phyloP scores from a whole-genome alignment of 1,140 invertebrate genomes.

The Aphelinus atriplicis region DNA sequence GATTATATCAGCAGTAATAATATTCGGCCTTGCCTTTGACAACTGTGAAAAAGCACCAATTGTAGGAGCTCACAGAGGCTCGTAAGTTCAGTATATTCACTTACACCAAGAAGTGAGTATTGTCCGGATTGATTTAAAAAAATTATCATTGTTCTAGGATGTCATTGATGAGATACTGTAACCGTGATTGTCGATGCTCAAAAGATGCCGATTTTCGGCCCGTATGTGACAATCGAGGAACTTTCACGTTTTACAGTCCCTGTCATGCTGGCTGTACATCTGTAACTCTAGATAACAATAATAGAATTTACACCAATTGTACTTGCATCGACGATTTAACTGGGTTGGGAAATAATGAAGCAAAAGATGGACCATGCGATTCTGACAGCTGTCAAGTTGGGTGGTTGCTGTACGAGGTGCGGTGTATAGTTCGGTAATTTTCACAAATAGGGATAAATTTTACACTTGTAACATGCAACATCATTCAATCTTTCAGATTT shows the following conservation, averaged over 20 bases:
- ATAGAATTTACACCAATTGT: conserved; percentile 67
- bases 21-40: conserved; percentile 70
- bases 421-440: conserved; percentile 10
- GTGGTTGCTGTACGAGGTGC: conserved; percentile 69
- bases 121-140: not conserved
- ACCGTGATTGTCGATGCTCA: conserved; percentile 71
- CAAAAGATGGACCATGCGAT: conserved; percentile 69
- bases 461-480: not conserved
- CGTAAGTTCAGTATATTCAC: conserved; percentile 44
- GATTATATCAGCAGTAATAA: conserved; percentile 63
- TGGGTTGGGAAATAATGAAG: conserved; percentile 52
- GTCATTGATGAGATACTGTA: conserved; percentile 67
- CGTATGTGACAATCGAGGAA: conserved; percentile 70
- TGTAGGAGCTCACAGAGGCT: conserved; percentile 56
- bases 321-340: conserved; percentile 59
- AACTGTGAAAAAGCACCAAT: conserved; percentile 68
- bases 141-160: conserved; percentile 44
- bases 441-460: not conserved
- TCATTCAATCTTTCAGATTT: conserved; percentile 45
- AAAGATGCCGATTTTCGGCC: conserved; percentile 72
- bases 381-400: conserved; percentile 63
- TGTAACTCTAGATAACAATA: conserved; percentile 54
- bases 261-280: conserved; percentile 76
- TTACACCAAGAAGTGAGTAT: conserved; percentile 12
- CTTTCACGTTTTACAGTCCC: conserved; percentile 73